Base-by-base conservation (phyloP, 2,113 vertebrate genomes). In the Paradisaea rubra region DNA sequence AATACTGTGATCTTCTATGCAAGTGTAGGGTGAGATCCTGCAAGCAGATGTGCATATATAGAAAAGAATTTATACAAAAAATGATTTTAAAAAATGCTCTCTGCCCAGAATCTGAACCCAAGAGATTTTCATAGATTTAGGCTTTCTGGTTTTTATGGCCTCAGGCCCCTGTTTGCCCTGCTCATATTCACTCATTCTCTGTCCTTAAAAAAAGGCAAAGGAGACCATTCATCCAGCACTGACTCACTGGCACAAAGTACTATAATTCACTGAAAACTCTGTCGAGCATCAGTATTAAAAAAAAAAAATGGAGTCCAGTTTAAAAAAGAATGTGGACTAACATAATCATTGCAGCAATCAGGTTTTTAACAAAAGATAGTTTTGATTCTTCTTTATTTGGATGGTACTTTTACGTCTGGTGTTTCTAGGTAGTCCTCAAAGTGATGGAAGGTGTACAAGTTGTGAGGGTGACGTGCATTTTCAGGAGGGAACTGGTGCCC, bases 351-450 rank as follows among this genome's bases (percentile, higher is more conserved):
- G 15, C 44, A 60, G 6, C 28, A 44, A 35, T 4, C 6, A 1
- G 28, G 49, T 21, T 49, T 91, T 20, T 80, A 72, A 80, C 31
- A 68, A 42, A 96, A 81, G 53, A 61, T 35, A 8, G 47, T 13
- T 85, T 97, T 95, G 89, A 56, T 96, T 90, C 24, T 90, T 54
- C n/a, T 84, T 92, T 61, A n/a, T 19, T 86, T 68, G 66, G 47
- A 42, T 15, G 24, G 15, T 61, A 35, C 35, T 95, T 86, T 87
- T 95, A 81, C 56, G 37, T 57, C 54, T 33, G 69, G 31, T 83
- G 45, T 87, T 91, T 86, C 54, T 53, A 92, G 11, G 21, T 50
- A 72, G 25, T 86, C 78, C 65, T 84, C 28, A 76, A 91, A 93
- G 68, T 72, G 71, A 60, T 45, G 64, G 96, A 93, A 95, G 89